A percentile compares a stretch with the other conserved stretches of the same genome.
Conservation (phyloP, 2,113 vertebrate species). For the Balaenoptera acutorostrata region DNA sequence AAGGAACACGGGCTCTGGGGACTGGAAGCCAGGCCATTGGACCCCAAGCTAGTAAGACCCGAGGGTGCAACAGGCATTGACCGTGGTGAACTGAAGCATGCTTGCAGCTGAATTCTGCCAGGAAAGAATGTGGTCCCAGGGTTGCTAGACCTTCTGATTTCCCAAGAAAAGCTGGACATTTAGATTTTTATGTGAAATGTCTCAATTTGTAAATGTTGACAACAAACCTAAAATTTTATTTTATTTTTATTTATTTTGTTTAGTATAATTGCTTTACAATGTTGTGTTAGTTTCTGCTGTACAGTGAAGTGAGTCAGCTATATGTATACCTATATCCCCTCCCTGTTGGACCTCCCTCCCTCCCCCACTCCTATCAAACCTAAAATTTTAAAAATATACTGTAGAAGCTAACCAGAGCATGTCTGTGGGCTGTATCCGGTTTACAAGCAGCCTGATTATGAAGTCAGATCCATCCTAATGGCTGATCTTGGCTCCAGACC, state of each 20-base stretch:
- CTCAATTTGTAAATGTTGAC: constrained; percentile 7
- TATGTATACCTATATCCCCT: no score
- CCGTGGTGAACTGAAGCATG: not conserved
- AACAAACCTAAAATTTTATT: not conserved
- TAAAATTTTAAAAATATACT: not conserved
- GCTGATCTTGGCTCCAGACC: not conserved
- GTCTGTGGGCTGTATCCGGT: not conserved
- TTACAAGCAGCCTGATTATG: not conserved
- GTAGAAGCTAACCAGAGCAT: not conserved
- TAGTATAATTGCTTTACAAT: no score
- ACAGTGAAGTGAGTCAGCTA: no score
- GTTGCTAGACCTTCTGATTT: not conserved
- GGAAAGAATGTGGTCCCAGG: not conserved
- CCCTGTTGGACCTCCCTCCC: no score
- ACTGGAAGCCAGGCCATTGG: not conserved
- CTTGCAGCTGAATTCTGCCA: not conserved
- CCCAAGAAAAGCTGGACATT: not conserved
- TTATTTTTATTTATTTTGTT: no score
- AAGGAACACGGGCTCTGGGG: not conserved
- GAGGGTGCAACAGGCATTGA: not conserved
- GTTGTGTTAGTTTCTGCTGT: no score
- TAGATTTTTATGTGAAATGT: not conserved
- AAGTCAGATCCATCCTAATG: not conserved
- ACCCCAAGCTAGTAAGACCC: not conserved
- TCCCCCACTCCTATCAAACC: not conserved